Percentiles rank a stretch among this genome's conserved stretches.
phyloP scores from a whole-genome alignment of 2,797 vertebrate genomes.

The Heliangelus exortis region DNA sequence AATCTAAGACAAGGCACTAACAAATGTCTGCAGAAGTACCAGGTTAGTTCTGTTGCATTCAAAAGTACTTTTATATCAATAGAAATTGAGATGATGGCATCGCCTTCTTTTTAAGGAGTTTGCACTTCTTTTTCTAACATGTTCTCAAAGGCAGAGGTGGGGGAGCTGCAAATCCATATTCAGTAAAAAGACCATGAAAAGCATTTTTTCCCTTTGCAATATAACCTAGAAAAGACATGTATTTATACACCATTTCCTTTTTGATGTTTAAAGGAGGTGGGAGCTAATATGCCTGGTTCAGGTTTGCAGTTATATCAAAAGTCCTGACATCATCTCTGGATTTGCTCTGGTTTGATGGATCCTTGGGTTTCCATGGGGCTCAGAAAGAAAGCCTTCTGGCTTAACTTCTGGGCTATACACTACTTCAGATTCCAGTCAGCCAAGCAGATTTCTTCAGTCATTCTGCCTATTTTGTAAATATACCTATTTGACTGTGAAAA shows the following conservation, averaged over 20 bases:
- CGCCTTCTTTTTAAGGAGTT: neutral
- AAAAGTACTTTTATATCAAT: constrained; percentile 22
- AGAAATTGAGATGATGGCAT: constrained; percentile 18
- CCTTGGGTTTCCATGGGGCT: neutral
- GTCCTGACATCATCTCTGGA: neutral
- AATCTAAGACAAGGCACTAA: neutral
- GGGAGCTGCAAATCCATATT: neutral
- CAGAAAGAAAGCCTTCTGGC: neutral
- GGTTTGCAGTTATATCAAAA: neutral
- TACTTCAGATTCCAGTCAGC: neutral
- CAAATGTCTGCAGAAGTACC: neutral
- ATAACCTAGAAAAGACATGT: neutral
- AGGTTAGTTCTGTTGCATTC: neutral
- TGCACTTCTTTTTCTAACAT: neutral
- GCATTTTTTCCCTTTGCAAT: neutral
- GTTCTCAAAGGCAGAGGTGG: neutral
- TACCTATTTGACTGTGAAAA: neutral
- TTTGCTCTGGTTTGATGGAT: neutral
- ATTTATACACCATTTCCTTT: neutral
- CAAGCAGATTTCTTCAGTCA: neutral
- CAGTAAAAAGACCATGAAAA: neutral
- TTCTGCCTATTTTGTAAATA: neutral
- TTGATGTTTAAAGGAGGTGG: neutral
- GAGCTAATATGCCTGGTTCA: neutral
- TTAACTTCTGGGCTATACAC: neutral